These are phyloP conservation scores for Eupristina koningsbergeri DNA, from an alignment of 1,140 invertebrate species.

Conservation along the genomic window DNA sequence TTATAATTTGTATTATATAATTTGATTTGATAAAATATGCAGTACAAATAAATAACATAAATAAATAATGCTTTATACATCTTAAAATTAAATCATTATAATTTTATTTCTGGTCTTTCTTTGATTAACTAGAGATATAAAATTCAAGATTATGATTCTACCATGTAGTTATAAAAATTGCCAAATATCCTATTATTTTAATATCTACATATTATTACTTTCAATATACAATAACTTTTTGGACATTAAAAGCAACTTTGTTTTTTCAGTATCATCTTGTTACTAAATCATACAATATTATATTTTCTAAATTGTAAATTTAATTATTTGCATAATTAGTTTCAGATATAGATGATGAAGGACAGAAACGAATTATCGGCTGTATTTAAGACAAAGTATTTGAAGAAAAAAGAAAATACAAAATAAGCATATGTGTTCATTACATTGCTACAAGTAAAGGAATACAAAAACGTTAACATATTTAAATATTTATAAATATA, in stretches of 20 bases:
- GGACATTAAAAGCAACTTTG: constrained; percentile 8
- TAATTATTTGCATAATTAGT: constrained; percentile 15
- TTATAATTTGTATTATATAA: too few species aligned
- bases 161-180: too few species aligned
- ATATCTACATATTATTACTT: background rate
- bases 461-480: background rate
- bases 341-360: constrained; percentile 40
- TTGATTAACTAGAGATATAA: too few species aligned
- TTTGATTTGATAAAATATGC: too few species aligned
- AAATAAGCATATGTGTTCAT: background rate
- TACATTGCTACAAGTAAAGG: background rate
- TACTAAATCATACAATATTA: background rate
- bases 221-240: background rate
- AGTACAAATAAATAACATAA: too few species aligned
- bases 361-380: constrained; percentile 59
- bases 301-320: background rate
- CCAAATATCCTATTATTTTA: background rate
- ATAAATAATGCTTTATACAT: too few species aligned
- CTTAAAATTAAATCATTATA: too few species aligned
- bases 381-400: constrained; percentile 55
- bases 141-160: too few species aligned
- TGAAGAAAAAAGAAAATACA: background rate
- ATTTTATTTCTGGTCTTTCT: too few species aligned
- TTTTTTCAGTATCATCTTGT: background rate
- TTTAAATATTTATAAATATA: background rate